These are phyloP conservation scores for Apantesis nais DNA, from an alignment of 2,888 invertebrate species.

Conservation along the genomic window DNA sequence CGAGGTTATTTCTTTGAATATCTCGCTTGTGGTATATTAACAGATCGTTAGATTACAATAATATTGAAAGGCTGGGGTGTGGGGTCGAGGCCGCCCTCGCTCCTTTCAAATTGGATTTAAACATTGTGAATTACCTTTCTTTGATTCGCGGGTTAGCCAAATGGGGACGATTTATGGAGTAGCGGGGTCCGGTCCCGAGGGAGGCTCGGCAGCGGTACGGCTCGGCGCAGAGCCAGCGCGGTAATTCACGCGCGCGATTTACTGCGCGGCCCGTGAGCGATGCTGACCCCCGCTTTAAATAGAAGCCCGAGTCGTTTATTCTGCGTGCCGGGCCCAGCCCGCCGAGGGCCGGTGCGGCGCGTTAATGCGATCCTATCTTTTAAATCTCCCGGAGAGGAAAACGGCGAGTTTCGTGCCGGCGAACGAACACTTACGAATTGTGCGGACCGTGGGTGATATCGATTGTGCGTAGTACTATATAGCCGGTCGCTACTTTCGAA, in stretches of 20 bases:
- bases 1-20: slow-evolving; percentile 46
- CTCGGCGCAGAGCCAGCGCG: slow-evolving; percentile 49
- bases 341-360: slow-evolving; percentile 55
- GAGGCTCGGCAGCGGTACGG: slow-evolving; percentile 23
- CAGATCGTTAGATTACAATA: slow-evolving; percentile 58
- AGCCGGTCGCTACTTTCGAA: slow-evolving; percentile 14
- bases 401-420: slow-evolving; percentile 22
- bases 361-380: slow-evolving; percentile 78
- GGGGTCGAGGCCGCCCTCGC: slow-evolving; percentile 51
- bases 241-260: slow-evolving; percentile 63
- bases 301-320: slow-evolving; percentile 47
- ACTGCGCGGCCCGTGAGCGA: slow-evolving; percentile 62
- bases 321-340: slow-evolving; percentile 16
- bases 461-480: slow-evolving; percentile 24
- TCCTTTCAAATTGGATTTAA: slow-evolving; percentile 77
- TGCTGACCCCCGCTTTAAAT: slow-evolving; percentile 66
- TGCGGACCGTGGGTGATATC: slow-evolving; percentile 38
- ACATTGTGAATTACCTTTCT: slow-evolving; percentile 82
- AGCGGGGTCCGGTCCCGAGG: slow-evolving; percentile 53
- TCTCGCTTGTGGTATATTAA: slow-evolving; percentile 56
- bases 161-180: slow-evolving; percentile 81
- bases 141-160: slow-evolving; percentile 82
- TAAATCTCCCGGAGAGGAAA: slow-evolving; percentile 62
- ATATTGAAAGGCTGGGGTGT: slow-evolving; percentile 52
- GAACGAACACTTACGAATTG: slow-evolving; percentile 19